Evolutionary conservation across 2,888 invertebrate genomes (phyloP).

Genomic region (Trichogramma dendrolimi): DNA sequence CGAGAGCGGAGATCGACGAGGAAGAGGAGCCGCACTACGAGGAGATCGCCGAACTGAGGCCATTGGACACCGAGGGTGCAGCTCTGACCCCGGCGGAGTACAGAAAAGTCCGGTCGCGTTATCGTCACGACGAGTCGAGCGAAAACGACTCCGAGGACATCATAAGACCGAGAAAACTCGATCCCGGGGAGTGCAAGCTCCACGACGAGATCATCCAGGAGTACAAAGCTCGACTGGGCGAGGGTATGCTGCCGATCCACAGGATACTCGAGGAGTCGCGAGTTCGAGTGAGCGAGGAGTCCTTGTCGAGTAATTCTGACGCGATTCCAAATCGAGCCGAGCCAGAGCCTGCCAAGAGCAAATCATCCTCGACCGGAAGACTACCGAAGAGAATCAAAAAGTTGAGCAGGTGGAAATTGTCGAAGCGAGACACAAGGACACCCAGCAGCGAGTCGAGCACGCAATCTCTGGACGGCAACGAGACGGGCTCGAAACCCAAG

Average conservation of each 20-base stretch:
- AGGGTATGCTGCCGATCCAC: slow-evolving; percentile 44
- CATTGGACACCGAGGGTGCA: slow-evolving; percentile 39
- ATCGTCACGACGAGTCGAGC: slow-evolving; percentile 17
- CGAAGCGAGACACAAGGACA: not conserved
- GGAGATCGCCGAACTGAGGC: slow-evolving; percentile 2
- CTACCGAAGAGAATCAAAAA: not conserved
- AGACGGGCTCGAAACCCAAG: slow-evolving; percentile 10
- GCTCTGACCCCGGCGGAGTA: slow-evolving; percentile 44
- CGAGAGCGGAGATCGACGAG: slow-evolving; percentile 35
- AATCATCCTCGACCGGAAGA: not conserved
- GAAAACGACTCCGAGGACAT: slow-evolving; percentile 22
- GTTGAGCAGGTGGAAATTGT: not conserved
- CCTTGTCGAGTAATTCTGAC: slow-evolving; percentile 9
- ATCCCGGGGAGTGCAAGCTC: slow-evolving; percentile 31
- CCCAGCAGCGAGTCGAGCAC: slow-evolving; percentile 17
- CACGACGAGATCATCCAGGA: slow-evolving; percentile 44
- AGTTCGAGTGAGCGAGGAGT: slow-evolving; percentile 34
- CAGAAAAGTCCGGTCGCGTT: slow-evolving; percentile 31
- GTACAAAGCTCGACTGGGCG: slow-evolving; percentile 39
- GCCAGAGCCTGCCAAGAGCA: not conserved
- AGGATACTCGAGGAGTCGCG: slow-evolving; percentile 44
- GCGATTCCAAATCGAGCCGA: slow-evolving; percentile 26
- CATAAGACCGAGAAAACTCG: slow-evolving; percentile 12
- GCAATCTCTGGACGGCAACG: slow-evolving; percentile 19
- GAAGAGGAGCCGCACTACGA: slow-evolving; percentile 23